Evolutionary conservation across 2,113 vertebrate genomes (phyloP), one percentile per base, ranked within the genome.

Genomic region (Elgaria multicarinata): DNA sequence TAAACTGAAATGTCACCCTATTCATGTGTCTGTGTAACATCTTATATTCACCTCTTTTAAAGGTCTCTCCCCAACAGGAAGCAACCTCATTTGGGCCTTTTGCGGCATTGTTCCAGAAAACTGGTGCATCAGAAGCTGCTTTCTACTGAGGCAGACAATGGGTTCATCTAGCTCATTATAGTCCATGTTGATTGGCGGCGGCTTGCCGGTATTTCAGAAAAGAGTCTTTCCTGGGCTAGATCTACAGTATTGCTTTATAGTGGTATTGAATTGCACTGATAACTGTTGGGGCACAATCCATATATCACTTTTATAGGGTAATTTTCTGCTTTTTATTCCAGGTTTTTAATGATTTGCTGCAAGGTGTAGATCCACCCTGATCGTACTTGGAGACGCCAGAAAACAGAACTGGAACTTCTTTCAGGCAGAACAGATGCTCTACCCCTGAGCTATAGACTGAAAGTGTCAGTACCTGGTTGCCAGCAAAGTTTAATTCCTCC

Each of bases 1-100:
- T 97, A 97, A 96, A 95, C 80, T 55, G 89, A 97, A 97, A 97
- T 97, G 97, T 97, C 97, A 97, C 90, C 53, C 44, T 76, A 85
- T 85, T 90, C 93, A 83, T 93, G 90, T 93, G 91, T 79, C 82
- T 95, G 85, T 83, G 88, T 62, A 89, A 0, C 7, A 90, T 88
- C 91, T 92, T 94, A 92, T 91, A 93, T 96, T 89, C 87, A 85
- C 83, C 62, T 69, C 67, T 91, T 89, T 93, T 92, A 95, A 96
- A 94, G 79, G 89, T 96, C 83, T 93, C 28, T 96, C 95, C 87
- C 95, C 87, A 91, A 76, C 14, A 94, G 92, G 91, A 97, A 94
- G 90, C 86, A 62, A 12, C 89, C 91, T 93, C 89, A 91, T 95
- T 96, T 96, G 50, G 71, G 20, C 58, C 36, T n/a, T 46, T 36